phyloP scores from a whole-genome alignment of 2,113 vertebrate species.

The Semnornis frantzii region DNA sequence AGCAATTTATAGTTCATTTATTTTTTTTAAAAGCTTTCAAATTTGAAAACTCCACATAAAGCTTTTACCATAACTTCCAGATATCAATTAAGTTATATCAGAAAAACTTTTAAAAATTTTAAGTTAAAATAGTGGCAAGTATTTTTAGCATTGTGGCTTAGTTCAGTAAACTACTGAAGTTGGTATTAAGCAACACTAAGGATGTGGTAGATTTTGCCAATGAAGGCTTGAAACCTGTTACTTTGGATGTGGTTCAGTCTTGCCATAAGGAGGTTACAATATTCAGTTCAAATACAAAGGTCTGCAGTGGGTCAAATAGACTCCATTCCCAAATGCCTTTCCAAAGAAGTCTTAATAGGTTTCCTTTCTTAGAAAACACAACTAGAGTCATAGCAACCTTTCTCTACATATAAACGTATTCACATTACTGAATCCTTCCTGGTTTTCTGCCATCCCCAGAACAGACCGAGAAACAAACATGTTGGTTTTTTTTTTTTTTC shows the following conservation, averaged over 20 bases:
- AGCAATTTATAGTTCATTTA: neutral
- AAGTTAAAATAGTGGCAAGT: neutral
- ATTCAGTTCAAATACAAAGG: neutral
- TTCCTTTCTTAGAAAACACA: neutral
- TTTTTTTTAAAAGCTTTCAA: neutral
- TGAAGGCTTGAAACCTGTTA: neutral
- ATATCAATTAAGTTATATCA: neutral
- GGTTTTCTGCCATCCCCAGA: neutral
- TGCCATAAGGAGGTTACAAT: neutral
- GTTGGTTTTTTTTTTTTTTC: neutral
- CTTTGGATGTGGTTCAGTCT: neutral
- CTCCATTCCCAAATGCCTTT: neutral
- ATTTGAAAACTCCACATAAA: neutral
- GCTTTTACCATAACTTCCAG: neutral
- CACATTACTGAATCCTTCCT: neutral
- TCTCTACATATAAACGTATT: neutral
- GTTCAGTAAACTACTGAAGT: neutral
- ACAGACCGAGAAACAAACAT: neutral
- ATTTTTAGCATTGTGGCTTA: neutral
- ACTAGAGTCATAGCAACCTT: neutral
- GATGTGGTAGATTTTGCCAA: neutral
- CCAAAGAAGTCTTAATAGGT: neutral
- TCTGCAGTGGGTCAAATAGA: neutral
- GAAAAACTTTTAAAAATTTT: neutral
- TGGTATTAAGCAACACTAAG: neutral